Evolutionary conservation across 2,888 invertebrate species (phyloP).

Genomic region (Schrankia costaestrigalis): DNA sequence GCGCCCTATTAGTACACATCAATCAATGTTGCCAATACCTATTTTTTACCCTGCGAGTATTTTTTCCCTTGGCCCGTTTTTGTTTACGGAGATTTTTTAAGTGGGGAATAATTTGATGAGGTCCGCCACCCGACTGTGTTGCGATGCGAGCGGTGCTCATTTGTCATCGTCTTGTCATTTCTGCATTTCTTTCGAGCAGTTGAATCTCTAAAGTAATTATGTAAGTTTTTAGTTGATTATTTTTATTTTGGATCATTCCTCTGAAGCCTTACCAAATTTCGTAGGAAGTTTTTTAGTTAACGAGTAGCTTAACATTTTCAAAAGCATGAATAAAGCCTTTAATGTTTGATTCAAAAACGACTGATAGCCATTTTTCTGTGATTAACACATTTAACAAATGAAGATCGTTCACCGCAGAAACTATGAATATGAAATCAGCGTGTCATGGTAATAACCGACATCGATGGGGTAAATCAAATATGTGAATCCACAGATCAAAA

Average conservation of each 20-base stretch:
- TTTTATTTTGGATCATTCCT: constrained; percentile 51
- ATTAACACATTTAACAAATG: constrained; percentile 50
- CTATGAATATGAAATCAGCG: constrained; percentile 77
- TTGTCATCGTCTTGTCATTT: constrained; percentile 82
- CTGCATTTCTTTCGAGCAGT: constrained; percentile 78
- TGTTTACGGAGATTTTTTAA: constrained; percentile 80
- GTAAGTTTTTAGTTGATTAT: constrained; percentile 69
- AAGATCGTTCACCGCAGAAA: constrained; percentile 53
- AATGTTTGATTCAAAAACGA: not conserved
- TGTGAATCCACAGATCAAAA: constrained; percentile 80
- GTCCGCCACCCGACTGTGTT: constrained; percentile 78
- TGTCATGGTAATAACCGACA: constrained; percentile 70
- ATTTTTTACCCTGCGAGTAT: constrained; percentile 72
- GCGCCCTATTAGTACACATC: constrained; percentile 81
- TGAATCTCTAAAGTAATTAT: constrained; percentile 78
- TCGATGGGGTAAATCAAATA: constrained; percentile 80
- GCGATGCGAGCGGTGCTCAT: constrained; percentile 73
- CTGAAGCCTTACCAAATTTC: constrained; percentile 30
- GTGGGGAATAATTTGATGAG: constrained; percentile 81
- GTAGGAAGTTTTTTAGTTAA: too few relatives aligned
- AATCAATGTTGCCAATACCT: constrained; percentile 81
- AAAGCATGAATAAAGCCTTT: not conserved
- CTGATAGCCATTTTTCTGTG: constrained; percentile 19
- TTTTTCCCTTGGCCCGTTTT: constrained; percentile 73
- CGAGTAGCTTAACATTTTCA: too few relatives aligned